Base-by-base conservation (phyloP, 1,140 invertebrate species). In the Macrobrachium nipponense region DNA sequence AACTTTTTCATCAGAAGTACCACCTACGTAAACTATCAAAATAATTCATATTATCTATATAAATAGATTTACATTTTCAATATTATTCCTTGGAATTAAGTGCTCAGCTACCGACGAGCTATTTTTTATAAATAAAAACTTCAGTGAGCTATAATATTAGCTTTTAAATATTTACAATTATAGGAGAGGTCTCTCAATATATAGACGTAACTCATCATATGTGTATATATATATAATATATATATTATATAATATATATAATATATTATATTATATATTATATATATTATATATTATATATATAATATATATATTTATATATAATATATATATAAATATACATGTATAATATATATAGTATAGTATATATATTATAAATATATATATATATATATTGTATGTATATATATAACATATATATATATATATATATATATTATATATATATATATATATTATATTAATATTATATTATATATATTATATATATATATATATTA, bases 241-340 rank as follows among this genome's bases (percentile, higher is more conserved):
- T n/a, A n/a, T n/a, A n/a, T n/a, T 68, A 68, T n/a, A n/a, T 68
- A n/a, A n/a, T 15, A 11, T 68, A n/a, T 68, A 11, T 68, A n/a
- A n/a, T 68, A 11, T n/a, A n/a, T 68, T 2, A n/a, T 18, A n/a
- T 68, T 68, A n/a, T 68, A 27, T 68, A n/a, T 68, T 2, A n/a
- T 68, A n/a, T 68, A n/a, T 68, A n/a, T 68, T n/a, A n/a, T n/a
- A n/a, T n/a, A n/a, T n/a, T 60, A 59, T 58, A 58, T 78, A 10
- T 58, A 44, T 23, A 43, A 76, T 76, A 76, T 43, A 76, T 76
- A 76, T 76, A 76, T 76, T 43, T 76, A 76, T 76, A 76, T 76
- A 76, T 76, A 76, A 43, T 43, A 76, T 76, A 76, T 76, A 76
- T 66, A 66, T 66, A 66, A 15, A 66, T 66, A 66, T 66, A 66